These are phyloP conservation scores for Rhagoletis zephyria DNA, from an alignment of 1,140 invertebrate genomes.

Conservation along the genomic window DNA sequence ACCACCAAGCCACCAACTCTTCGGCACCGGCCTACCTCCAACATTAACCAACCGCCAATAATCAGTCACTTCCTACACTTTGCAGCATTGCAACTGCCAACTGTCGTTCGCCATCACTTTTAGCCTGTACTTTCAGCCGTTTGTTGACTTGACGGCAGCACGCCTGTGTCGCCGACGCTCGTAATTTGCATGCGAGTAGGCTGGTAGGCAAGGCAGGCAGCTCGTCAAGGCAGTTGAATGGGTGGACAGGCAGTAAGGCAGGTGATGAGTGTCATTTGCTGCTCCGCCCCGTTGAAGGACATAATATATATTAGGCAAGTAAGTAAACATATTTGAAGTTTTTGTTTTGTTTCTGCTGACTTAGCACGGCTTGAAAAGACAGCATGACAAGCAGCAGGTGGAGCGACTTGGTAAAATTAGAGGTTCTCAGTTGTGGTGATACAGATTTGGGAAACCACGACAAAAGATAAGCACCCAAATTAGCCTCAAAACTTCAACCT, in stretches of 20 bases:
- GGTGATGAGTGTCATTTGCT: not conserved
- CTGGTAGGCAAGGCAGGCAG: no score
- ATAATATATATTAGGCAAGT: not conserved
- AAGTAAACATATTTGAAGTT: not conserved
- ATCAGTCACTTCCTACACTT: not conserved
- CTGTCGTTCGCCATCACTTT: not conserved
- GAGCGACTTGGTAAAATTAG: no score
- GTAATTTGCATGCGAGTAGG: not conserved
- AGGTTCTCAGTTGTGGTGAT: no score
- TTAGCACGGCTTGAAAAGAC: no score
- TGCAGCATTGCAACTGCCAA: constrained; percentile 20
- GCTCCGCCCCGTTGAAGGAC: not conserved
- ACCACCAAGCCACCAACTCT: not conserved
- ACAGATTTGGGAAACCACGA: no score
- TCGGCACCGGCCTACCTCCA: not conserved
- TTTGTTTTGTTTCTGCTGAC: no score
- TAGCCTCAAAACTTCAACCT: no score
- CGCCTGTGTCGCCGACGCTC: not conserved
- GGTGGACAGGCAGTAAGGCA: not conserved
- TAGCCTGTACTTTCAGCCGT: no score
- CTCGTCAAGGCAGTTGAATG: constrained; percentile 11
- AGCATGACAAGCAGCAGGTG: no score
- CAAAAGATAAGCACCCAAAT: no score
- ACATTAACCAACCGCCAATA: not conserved
- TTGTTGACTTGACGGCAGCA: not conserved